phyloP scores from a whole-genome alignment of 2,113 vertebrate species.

The Echinops telfairi region DNA sequence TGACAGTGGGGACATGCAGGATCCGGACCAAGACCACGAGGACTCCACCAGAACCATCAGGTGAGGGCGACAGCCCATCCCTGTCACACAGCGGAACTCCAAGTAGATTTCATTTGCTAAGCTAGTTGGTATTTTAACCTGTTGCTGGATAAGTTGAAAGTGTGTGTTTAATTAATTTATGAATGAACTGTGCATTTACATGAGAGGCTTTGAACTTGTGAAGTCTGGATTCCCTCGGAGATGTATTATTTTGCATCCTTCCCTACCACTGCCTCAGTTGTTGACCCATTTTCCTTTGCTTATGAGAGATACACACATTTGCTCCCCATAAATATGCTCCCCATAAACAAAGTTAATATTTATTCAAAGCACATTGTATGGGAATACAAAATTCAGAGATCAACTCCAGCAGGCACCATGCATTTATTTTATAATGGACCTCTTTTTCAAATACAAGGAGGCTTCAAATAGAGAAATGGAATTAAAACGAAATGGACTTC shows the following conservation, averaged over 20 bases:
- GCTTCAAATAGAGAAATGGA: too few species aligned
- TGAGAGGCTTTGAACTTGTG: background rate
- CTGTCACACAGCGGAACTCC: accelerated
- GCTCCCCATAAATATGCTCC: background rate
- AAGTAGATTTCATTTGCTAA: background rate
- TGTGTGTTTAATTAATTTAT: background rate
- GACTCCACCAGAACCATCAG: constrained; percentile 96
- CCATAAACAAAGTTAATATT: background rate
- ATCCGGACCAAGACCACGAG: constrained; percentile 92
- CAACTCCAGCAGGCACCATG: background rate
- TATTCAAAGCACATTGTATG: background rate
- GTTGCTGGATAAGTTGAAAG: background rate
- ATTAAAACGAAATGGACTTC: too few species aligned
- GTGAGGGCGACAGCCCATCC: constrained; percentile 74
- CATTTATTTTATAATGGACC: background rate
- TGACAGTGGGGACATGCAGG: constrained; percentile 92
- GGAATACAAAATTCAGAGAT: background rate
- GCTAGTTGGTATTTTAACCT: background rate
- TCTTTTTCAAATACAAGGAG: background rate
- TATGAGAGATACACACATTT: background rate
- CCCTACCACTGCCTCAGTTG: background rate
- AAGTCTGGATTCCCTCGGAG: background rate
- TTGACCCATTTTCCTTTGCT: background rate
- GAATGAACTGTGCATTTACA: background rate
- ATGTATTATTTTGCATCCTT: background rate